Base-by-base conservation (phyloP, 2,797 vertebrate genomes). In the Sebastolobus alascanus region DNA sequence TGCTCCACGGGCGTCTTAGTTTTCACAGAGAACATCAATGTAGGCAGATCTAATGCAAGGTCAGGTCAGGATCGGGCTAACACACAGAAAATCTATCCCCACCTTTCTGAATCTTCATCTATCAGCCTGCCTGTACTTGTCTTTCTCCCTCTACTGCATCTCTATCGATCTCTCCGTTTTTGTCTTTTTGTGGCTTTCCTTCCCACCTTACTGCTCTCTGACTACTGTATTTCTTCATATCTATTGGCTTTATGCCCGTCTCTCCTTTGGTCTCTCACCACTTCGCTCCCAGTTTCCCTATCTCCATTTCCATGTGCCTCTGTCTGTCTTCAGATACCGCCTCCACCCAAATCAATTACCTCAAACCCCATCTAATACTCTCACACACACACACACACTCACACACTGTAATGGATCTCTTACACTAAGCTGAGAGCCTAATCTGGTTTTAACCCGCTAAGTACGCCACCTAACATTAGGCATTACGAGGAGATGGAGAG, bases 381-480 rank as follows among this genome's bases (percentile, higher is more conserved):
- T 72, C 65, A 77, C 71, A 75, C 50, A 71, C 71, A 75, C 75
- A 68, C 82, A 73, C 69, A 46, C 69, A 68, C 75, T 33, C 54
- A 43, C 50, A 59, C 63, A 31, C 64, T 37, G 68, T 89, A 90
- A 91, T 91, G 84, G 83, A 91, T 87, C 87, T 81, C 83, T 83
- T 80, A 71, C 72, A 79, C 80, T 75, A 84, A 87, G 69, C 79
- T 74, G 22, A 86, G 68, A 85, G 85, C 60, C 85, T 93, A 92
- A 94, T 91, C 87, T 88, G 79, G 87, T 87, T 94, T 92, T 83
- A 92, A 92, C 87, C 84, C 43, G 20, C 80, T 85, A 86, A 89
- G 79, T 82, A 79, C 60, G 55, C 80, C 83, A 65, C 84, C 83
- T 87, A 73, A 91, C 80, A 91, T 89, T 72, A 75, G 75, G 73